Conservation (phyloP, 2,888 invertebrate genomes). For the Iphiclides podalirius region DNA sequence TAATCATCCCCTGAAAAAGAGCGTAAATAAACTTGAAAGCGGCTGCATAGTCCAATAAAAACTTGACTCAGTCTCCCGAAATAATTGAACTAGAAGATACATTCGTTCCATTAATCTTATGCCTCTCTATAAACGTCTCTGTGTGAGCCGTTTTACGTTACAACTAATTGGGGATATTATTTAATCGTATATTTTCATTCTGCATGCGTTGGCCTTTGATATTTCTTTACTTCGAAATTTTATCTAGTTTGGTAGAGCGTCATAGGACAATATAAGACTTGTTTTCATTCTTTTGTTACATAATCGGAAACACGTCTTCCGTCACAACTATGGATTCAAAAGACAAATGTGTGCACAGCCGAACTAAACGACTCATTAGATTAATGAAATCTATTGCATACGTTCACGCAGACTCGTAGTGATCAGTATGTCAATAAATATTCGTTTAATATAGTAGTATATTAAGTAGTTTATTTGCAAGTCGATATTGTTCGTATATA, state of each 20-base stretch:
- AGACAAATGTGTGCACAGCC: conserved; percentile 7
- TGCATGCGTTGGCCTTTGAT: too few species aligned
- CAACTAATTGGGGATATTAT: background rate
- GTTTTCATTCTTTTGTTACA: background rate
- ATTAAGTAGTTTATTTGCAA: too few species aligned
- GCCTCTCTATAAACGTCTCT: background rate
- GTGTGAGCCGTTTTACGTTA: background rate
- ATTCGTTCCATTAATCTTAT: background rate
- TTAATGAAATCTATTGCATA: conserved; percentile 4
- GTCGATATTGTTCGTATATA: too few species aligned
- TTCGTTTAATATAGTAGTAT: too few species aligned
- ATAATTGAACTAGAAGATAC: background rate
- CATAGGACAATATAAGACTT: too few species aligned
- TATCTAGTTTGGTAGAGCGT: too few species aligned
- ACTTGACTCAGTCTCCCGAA: background rate
- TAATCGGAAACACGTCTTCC: conserved; percentile 2
- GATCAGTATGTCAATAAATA: too few species aligned
- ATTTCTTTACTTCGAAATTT: too few species aligned
- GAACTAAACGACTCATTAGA: background rate
- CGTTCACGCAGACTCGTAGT: too few species aligned
- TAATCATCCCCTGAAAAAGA: too few species aligned
- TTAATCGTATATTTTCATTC: too few species aligned
- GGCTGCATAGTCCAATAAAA: background rate
- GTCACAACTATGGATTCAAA: conserved; percentile 7
- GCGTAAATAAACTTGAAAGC: background rate